These are phyloP conservation scores for Drosophila oshimai DNA, from an alignment of 1,140 invertebrate genomes.

Conservation along the genomic window DNA sequence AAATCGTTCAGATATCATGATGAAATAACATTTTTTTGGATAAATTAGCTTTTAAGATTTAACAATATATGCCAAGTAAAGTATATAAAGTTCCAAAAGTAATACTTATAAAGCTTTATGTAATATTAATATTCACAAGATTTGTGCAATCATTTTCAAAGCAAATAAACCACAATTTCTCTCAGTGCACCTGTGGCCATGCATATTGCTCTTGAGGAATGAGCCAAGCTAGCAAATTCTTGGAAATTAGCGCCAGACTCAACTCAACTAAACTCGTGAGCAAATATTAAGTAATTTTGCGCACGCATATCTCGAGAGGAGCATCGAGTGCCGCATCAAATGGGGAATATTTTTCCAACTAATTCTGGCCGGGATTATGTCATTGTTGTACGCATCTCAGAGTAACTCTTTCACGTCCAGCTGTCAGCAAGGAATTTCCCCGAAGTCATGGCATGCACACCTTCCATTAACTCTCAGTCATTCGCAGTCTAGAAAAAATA, in stretches of 20 bases:
- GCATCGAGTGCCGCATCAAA: slow-evolving; percentile 9
- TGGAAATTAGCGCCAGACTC: slow-evolving; percentile 31
- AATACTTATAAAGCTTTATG: too few relatives aligned
- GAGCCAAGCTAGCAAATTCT: slow-evolving; percentile 26
- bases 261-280: slow-evolving; percentile 20
- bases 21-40: too few relatives aligned
- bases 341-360: slow-evolving; percentile 21
- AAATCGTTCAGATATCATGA: too few relatives aligned
- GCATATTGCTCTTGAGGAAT: slow-evolving; percentile 29
- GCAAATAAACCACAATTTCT: neutral
- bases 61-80: too few relatives aligned
- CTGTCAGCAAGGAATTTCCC: slow-evolving; percentile 14
- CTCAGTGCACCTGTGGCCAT: neutral
- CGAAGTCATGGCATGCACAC: slow-evolving; percentile 24
- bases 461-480: slow-evolving; percentile 48
- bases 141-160: too few relatives aligned
- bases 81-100: too few relatives aligned
- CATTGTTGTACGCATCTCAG: slow-evolving; percentile 2
- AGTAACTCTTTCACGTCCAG: slow-evolving; percentile 4
- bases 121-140: too few relatives aligned
- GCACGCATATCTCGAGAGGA: slow-evolving; percentile 33
- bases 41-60: too few relatives aligned
- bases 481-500: slow-evolving; percentile 22
- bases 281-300: slow-evolving; percentile 51
- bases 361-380: slow-evolving; percentile 39